These are phyloP conservation scores for Lanius collurio DNA, from an alignment of 2,113 vertebrate species.

Conservation along the genomic window DNA sequence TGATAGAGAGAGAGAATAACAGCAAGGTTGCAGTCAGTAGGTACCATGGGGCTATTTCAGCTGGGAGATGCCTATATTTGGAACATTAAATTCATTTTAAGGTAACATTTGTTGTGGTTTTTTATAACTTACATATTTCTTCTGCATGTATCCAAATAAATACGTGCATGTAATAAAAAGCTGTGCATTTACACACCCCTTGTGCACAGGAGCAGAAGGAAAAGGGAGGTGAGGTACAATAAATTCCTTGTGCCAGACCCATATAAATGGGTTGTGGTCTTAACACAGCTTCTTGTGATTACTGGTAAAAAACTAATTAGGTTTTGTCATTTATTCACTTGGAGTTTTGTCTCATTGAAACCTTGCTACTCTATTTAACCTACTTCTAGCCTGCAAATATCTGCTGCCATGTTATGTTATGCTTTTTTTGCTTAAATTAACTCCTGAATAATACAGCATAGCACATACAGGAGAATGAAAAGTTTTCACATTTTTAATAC, in stretches of 20 bases:
- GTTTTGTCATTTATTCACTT: conserved; percentile 72
- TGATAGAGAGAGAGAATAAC: conserved; percentile 36
- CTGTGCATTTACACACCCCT: background rate
- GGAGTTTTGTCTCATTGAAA: conserved; percentile 72
- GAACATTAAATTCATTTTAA: conserved; percentile 14
- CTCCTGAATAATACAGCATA: conserved; percentile 73
- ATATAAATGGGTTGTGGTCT: conserved; percentile 46
- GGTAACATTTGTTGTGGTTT: background rate
- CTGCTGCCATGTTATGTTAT: conserved; percentile 74
- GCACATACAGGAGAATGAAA: conserved; percentile 61
- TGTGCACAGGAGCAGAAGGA: background rate
- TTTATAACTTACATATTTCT: conserved; percentile 31
- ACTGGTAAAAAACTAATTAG: conserved; percentile 72
- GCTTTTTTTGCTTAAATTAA: conserved; percentile 76
- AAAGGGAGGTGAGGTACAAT: background rate
- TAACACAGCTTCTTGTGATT: conserved; percentile 65
- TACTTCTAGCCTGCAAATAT: conserved; percentile 70
- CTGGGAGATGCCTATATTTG: conserved; percentile 44
- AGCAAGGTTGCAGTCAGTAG: background rate
- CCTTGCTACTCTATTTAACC: conserved; percentile 73
- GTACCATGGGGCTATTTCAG: conserved; percentile 22
- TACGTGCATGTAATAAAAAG: background rate
- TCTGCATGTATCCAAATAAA: background rate
- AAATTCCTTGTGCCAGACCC: conserved; percentile 10
- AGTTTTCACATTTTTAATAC: conserved; percentile 72